Conservation (phyloP, 2,113 vertebrate species). For the Philantomba maxwellii region DNA sequence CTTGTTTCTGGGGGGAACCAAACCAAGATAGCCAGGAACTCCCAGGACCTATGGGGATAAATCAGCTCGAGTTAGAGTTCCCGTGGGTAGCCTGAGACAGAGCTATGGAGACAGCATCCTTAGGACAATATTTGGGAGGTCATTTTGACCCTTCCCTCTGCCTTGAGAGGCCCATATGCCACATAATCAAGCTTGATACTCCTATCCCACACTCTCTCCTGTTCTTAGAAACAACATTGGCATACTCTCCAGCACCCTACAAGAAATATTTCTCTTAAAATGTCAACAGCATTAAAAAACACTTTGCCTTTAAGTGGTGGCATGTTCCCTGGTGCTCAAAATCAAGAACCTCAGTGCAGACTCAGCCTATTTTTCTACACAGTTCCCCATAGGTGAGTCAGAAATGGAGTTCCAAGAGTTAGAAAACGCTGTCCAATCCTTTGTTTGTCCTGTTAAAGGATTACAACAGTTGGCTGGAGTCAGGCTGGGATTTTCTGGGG, state of each 20-base stretch:
- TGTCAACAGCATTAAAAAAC: conserved; percentile 59
- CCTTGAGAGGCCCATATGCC: conserved; percentile 25
- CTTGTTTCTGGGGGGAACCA: background rate
- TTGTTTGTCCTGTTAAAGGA: background rate
- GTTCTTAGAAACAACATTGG: conserved; percentile 57
- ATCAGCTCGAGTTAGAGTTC: background rate
- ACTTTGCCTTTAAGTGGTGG: conserved; percentile 61
- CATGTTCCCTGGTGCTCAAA: conserved; percentile 51
- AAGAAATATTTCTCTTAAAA: conserved; percentile 70
- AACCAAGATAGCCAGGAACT: background rate
- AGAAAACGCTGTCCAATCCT: background rate
- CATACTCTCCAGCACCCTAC: conserved; percentile 22
- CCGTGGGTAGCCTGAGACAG: background rate
- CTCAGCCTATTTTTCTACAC: background rate
- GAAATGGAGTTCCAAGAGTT: background rate
- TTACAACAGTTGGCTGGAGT: background rate
- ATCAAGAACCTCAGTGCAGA: conserved; percentile 1
- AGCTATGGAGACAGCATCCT: background rate
- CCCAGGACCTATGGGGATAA: background rate
- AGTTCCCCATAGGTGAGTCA: background rate
- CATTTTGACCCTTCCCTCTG: background rate
- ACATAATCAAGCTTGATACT: background rate
- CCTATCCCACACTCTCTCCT: conserved; percentile 40
- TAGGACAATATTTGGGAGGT: background rate
- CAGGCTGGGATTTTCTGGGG: background rate